Percentiles rank a stretch among this genome's conserved stretches.
Evolutionary conservation across 2,113 vertebrate genomes (phyloP).

Genomic region (Todiramphus chloris): DNA sequence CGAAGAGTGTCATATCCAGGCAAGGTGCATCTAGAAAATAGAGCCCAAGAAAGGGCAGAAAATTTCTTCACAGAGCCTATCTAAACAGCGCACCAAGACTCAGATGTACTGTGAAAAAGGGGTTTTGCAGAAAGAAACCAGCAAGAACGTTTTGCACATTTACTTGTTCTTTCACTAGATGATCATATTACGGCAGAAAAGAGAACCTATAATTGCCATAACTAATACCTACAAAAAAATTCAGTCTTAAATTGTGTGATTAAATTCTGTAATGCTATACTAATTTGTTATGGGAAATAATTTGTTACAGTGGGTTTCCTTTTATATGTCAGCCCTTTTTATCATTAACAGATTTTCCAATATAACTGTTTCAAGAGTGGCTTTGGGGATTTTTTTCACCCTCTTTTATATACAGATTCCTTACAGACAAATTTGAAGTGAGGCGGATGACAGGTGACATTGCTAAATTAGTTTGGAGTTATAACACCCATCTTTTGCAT

Average conservation of each 20-base stretch:
- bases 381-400: not conserved
- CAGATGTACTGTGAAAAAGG: not conserved
- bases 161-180: not conserved
- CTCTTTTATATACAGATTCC: not conserved
- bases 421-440: not conserved
- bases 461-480: not conserved
- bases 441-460: not conserved
- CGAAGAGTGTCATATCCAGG: not conserved
- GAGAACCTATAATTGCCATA: not conserved
- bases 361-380: not conserved
- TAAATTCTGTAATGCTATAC: not conserved
- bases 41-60: not conserved
- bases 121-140: not conserved
- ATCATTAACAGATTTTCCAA: not conserved
- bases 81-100: not conserved
- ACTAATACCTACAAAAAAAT: not conserved
- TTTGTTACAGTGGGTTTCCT: not conserved
- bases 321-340: not conserved
- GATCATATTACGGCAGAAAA: not conserved
- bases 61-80: not conserved
- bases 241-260: not conserved
- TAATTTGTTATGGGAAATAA: not conserved
- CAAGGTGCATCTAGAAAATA: not conserved
- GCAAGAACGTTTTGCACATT: not conserved
- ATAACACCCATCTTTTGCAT: not conserved